Evolutionary conservation across 2,113 vertebrate genomes (phyloP), one percentile per base, ranked within the genome.

Genomic region (Pelmatolapia mariae): DNA sequence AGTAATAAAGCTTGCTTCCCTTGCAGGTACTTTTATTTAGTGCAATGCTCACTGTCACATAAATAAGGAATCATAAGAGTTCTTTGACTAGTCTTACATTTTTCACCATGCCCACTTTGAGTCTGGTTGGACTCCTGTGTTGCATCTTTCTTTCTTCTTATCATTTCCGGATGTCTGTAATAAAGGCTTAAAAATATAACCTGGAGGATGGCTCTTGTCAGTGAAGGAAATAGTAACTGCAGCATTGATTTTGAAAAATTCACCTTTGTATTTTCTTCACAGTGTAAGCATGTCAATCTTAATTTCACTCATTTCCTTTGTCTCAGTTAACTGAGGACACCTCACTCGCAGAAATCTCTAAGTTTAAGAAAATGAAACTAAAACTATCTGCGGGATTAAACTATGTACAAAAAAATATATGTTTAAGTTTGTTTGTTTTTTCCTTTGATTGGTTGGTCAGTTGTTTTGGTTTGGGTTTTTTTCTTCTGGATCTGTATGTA

Each of bases 381-480:
- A 45, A 45, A 43, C 6, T 1, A 71, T 43, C 66, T 9, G 38
- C 7, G 1, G 8, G 66, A 24, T 43, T 45, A 73, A 24, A 26
- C 4, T 26, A 15, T 68, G 11, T 68, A 40, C 10, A 22, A 8
- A 43, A 16, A 24, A 6, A 3, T 43, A 19, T 66, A 22, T 45
- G 66, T 10, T 24, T 45, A 11, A 0, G 2, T 71, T 1, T 71
- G 38, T 71, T 36, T 66, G 18, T 38, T 66, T 66, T 66, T 36
- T 36, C 31, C 0, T 36, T 0, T 66, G 61, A 66, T 0, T 12
- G 31, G 31, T 66, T 66, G 18, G 31, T 66, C 6, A 38, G 6
- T 66, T 66, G 61, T 12, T 38, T 66, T 66, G 18, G 31, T 63
- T 63, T 63, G 11, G 0, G 1, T 3, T 6, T 53, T 63, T 63